Evolutionary conservation across 2,888 invertebrate genomes (phyloP), one percentile per base, ranked within the genome.

Genomic region (Chesias legatella): DNA sequence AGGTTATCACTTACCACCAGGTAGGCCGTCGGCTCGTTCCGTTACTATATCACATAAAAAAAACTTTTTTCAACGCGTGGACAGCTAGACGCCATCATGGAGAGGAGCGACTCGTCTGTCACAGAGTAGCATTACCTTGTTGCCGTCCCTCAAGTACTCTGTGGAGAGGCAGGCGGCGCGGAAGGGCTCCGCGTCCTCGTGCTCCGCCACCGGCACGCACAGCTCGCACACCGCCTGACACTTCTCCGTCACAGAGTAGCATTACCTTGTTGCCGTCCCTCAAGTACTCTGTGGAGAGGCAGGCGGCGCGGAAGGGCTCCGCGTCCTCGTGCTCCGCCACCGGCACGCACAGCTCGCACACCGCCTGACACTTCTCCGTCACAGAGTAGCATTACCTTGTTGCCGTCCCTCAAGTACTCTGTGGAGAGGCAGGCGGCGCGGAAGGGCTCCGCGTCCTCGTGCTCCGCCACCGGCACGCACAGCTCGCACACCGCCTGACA

Each of bases 401-500:
- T 96, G 64, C 94, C 93, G 59, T 94, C 96, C 33, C 93, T 91
- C 47, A 97, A 89, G 71, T 93, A 93, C 78, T 98, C 97, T 55
- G 92, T 94, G 36, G 94, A 95, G 49, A 95, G 94, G 61, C 95
- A 94, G 26, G 95, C 94, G 48, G 91, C 91, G 46, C 91, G 90
- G 56, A 91, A 90, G 54, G 86, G 90, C 71, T 70, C 88, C 53
- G 67, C 88, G 58, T 75, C 75, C 26, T 90, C 90, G 25, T 90
- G 90, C 20, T 91, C 91, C 2, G 91, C 90, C 43, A 95, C 94
- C 1, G 95, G 95, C 62, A 95, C 95, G 60, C 95, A 94, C 63
- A 96, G 94, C 77, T 96, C 96, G 68, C 95, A 94, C 76, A 97
- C 97, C 2, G 94, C 94, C 76, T 98, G 97, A 59, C 94, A 94